A percentile compares a stretch with the other conserved stretches of the same genome.
phyloP scores from a whole-genome alignment of 2,113 vertebrate species.

The Pavo muticus region DNA sequence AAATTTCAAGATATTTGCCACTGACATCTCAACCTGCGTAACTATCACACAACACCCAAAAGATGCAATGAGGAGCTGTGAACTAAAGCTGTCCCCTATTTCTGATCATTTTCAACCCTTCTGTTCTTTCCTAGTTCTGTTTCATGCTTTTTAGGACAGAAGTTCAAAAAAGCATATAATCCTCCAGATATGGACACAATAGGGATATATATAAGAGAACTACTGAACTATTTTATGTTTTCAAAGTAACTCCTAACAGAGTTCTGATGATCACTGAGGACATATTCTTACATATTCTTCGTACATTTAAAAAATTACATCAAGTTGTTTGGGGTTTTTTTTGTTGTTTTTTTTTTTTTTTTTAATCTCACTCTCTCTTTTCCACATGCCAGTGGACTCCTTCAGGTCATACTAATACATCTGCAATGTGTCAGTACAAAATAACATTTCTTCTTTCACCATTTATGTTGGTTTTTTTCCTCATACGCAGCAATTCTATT shows the following conservation, averaged over 20 bases:
- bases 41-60: rapidly evolving
- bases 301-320: not conserved
- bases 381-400: not conserved
- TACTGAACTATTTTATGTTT: not conserved
- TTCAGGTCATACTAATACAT: not conserved
- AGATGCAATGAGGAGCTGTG: not conserved
- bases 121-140: not conserved
- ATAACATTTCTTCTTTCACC: not conserved
- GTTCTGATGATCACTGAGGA: not conserved
- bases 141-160: not conserved
- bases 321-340: not conserved
- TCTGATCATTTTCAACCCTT: not conserved
- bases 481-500: not conserved
- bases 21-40: not conserved
- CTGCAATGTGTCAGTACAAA: not conserved
- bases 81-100: not conserved
- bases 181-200: not conserved
- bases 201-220: not conserved
- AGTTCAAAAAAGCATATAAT: not conserved
- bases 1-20: not conserved
- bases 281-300: not conserved
- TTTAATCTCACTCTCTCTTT: not conserved
- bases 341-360: not conserved
- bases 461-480: not conserved
- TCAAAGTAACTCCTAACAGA: not conserved